phyloP scores from a whole-genome alignment of 1,140 invertebrate species.

The Pseudomyrmex cubaensis region DNA sequence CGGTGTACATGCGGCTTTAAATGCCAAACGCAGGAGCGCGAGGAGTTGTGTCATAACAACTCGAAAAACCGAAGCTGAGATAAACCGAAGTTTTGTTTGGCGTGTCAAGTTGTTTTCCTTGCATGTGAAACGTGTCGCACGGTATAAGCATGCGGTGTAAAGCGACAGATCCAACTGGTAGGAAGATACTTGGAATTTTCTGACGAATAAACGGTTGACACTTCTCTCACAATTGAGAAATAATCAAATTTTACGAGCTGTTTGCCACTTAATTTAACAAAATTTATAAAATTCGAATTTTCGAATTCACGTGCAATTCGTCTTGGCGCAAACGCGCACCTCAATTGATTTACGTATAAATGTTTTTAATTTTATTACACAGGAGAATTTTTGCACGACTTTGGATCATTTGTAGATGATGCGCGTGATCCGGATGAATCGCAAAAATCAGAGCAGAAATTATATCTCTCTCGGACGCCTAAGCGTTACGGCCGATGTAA shows the following conservation, averaged over 20 bases:
- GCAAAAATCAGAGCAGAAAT: slow-evolving; percentile 68
- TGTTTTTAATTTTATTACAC: background rate
- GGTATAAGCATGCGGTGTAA: slow-evolving; percentile 21
- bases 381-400: slow-evolving; percentile 5
- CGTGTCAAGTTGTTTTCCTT: slow-evolving; percentile 28
- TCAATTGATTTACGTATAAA: no score
- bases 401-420: background rate
- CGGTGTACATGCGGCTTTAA: slow-evolving; percentile 21
- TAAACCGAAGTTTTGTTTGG: slow-evolving; percentile 42
- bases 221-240: no score
- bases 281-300: no score
- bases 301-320: no score
- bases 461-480: slow-evolving; percentile 62
- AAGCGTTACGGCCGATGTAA: slow-evolving; percentile 61
- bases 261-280: no score
- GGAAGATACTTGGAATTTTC: background rate
- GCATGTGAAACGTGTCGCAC: slow-evolving; percentile 2
- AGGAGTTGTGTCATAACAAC: background rate
- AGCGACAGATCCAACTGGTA: background rate
- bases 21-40: slow-evolving; percentile 3
- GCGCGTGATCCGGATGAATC: slow-evolving; percentile 5
- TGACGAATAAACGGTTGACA: background rate
- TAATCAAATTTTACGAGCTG: no score
- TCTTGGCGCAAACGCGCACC: no score
- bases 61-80: slow-evolving; percentile 38